Evolutionary conservation across 2,888 invertebrate genomes (phyloP).

Genomic region (Rhingia campestris): DNA sequence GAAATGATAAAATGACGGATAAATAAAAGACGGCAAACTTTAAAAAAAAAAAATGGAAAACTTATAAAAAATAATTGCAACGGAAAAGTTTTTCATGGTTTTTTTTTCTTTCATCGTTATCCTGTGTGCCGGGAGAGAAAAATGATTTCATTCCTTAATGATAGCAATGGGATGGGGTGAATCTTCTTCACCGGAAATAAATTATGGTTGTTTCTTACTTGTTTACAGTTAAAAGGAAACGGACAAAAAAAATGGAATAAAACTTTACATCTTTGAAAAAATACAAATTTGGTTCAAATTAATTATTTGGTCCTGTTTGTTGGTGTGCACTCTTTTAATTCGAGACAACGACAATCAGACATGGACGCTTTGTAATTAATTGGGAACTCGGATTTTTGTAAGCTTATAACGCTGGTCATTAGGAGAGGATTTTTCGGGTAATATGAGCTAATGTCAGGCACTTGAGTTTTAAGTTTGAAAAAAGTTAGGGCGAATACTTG

Average conservation of each 20-base stretch:
- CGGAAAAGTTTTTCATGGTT: conserved; percentile 54
- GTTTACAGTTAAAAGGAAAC: conserved; percentile 53
- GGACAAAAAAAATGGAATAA: not conserved
- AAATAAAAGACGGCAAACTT: conserved; percentile 1
- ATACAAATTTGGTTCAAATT: conserved; percentile 33
- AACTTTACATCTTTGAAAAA: conserved; percentile 35
- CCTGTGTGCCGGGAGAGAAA: conserved; percentile 26
- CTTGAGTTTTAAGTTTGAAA: no score
- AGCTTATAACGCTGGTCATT: no score
- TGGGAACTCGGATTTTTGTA: no score
- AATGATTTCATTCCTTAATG: conserved; percentile 55
- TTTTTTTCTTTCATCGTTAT: conserved; percentile 41
- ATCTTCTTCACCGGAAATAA: conserved; percentile 56
- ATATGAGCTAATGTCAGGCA: no score
- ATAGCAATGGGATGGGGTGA: conserved; percentile 37
- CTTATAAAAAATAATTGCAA: conserved; percentile 70
- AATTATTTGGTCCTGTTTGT: conserved; percentile 10
- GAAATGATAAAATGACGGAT: conserved; percentile 6
- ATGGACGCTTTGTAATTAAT: not conserved
- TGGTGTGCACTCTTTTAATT: not conserved
- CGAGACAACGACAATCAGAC: not conserved
- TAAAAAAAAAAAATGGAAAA: conserved; percentile 48
- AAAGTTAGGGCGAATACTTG: no score
- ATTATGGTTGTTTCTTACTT: conserved; percentile 53
- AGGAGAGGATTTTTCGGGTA: no score